Percentiles rank a stretch among this genome's conserved stretches.
Conservation (phyloP, 2,888 invertebrate genomes). For the Mythimna lalbum region DNA sequence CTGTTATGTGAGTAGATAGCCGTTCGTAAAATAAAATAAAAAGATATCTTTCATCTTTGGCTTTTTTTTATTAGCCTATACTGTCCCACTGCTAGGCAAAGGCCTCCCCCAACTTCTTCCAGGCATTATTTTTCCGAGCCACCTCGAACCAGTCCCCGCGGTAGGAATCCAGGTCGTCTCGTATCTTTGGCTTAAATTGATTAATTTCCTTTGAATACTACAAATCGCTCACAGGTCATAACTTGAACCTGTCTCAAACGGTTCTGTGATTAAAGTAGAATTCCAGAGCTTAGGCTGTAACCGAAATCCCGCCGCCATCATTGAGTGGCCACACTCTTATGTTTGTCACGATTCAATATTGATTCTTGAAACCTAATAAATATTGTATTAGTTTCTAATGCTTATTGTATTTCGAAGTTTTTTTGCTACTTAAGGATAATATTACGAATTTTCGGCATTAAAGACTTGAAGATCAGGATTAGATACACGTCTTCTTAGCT, state of each 20-base stretch:
- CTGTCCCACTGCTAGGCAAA: too few species aligned
- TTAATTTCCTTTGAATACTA: neutral
- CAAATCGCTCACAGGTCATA: slow-evolving; percentile 36
- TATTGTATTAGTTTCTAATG: slow-evolving; percentile 47
- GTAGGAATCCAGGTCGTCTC: too few species aligned
- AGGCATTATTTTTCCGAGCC: too few species aligned
- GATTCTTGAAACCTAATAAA: slow-evolving; percentile 61
- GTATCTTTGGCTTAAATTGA: too few species aligned
- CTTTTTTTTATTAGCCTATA: too few species aligned
- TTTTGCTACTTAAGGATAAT: slow-evolving; percentile 6
- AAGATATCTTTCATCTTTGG: neutral
- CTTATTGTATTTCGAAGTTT: slow-evolving; percentile 37
- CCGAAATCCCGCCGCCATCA: slow-evolving; percentile 46
- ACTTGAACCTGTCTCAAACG: slow-evolving; percentile 56
- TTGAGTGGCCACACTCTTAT: slow-evolving; percentile 57
- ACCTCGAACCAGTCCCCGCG: too few species aligned
- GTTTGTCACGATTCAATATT: slow-evolving; percentile 72
- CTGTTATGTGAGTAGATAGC: too few species aligned
- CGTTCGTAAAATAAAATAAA: neutral
- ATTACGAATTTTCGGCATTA: slow-evolving; percentile 7
- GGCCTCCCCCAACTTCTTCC: too few species aligned
- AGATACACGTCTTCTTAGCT: neutral
- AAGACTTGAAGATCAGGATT: neutral
- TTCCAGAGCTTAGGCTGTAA: slow-evolving; percentile 70
- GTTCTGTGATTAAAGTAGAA: slow-evolving; percentile 72